These are phyloP conservation scores for Drosophila seclusa DNA, from an alignment of 2,888 invertebrate genomes.

Conservation along the genomic window DNA sequence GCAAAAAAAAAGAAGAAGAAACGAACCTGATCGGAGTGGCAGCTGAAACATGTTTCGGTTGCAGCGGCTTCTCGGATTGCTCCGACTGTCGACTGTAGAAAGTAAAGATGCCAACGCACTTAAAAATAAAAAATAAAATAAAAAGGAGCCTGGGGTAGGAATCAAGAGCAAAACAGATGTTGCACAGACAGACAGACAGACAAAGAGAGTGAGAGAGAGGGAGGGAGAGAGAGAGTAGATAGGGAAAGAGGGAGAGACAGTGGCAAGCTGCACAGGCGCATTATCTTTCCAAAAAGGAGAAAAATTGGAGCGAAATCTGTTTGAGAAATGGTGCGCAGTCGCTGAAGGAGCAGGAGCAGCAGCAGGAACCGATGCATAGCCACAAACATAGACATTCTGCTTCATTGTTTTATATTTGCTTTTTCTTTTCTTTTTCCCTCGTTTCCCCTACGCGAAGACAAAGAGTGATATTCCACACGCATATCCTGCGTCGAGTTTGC, in stretches of 20 bases:
- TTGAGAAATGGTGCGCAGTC: slow-evolving; percentile 63
- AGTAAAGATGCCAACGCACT: slow-evolving; percentile 73
- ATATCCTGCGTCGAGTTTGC: slow-evolving; percentile 48
- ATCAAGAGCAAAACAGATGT: slow-evolving; percentile 75
- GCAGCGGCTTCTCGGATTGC: slow-evolving; percentile 43
- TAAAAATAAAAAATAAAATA: slow-evolving; percentile 36
- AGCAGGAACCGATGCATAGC: slow-evolving; percentile 17
- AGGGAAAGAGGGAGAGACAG: slow-evolving; percentile 12
- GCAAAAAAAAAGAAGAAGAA: slow-evolving; percentile 15
- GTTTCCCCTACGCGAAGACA: slow-evolving; percentile 5
- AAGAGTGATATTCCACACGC: slow-evolving; percentile 58
- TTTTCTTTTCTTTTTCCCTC: slow-evolving; percentile 1
- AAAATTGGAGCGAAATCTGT: slow-evolving; percentile 65
- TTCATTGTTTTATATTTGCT: slow-evolving; percentile 24
- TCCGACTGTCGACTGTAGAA: slow-evolving; percentile 47
- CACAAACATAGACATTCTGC: slow-evolving; percentile 36
- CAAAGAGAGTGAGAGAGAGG: too few relatives aligned
- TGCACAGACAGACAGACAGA: slow-evolving; percentile 61
- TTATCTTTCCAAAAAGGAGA: slow-evolving; percentile 60
- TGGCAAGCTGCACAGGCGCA: slow-evolving; percentile 45
- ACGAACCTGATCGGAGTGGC: slow-evolving; percentile 68
- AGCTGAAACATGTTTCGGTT: slow-evolving; percentile 74
- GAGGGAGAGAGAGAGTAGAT: neutral
- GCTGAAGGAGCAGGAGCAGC: neutral
- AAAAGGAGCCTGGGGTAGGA: slow-evolving; percentile 52